Conservation (phyloP, 2,113 vertebrate species). For the Pipra filicauda region DNA sequence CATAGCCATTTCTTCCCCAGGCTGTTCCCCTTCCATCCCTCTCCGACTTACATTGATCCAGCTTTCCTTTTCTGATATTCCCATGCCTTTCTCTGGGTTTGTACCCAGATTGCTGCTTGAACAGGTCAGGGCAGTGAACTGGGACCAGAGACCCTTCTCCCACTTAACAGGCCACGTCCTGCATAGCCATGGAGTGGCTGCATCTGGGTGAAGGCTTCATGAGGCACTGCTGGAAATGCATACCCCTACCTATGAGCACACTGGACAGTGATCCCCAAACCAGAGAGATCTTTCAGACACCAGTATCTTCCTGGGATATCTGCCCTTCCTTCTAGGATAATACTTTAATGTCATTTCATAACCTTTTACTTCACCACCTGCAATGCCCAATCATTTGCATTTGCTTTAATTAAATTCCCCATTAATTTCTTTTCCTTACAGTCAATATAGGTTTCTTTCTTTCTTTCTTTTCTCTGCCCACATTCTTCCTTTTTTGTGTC, state of each 20-base stretch:
- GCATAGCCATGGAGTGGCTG: neutral
- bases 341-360: neutral
- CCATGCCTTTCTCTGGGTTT: neutral
- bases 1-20: neutral
- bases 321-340: neutral
- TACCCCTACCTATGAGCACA: neutral
- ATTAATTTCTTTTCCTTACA: conserved; percentile 42
- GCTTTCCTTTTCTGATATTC: neutral
- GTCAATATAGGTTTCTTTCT: conserved; percentile 35
- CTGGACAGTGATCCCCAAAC: neutral
- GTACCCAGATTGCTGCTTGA: neutral
- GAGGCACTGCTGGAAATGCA: neutral
- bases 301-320: neutral
- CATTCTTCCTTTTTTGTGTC: neutral
- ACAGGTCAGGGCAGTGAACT: neutral
- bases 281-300: neutral
- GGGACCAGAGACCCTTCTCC: neutral
- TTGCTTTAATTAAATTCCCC: conserved; percentile 55
- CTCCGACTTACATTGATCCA: neutral
- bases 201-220: neutral
- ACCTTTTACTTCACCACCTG: conserved; percentile 13
- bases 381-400: conserved; percentile 16
- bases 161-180: neutral
- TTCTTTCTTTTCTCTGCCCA: neutral
- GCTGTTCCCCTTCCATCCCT: neutral